Base-by-base conservation (phyloP, 2,113 vertebrate species). In the Corvus cornix region DNA sequence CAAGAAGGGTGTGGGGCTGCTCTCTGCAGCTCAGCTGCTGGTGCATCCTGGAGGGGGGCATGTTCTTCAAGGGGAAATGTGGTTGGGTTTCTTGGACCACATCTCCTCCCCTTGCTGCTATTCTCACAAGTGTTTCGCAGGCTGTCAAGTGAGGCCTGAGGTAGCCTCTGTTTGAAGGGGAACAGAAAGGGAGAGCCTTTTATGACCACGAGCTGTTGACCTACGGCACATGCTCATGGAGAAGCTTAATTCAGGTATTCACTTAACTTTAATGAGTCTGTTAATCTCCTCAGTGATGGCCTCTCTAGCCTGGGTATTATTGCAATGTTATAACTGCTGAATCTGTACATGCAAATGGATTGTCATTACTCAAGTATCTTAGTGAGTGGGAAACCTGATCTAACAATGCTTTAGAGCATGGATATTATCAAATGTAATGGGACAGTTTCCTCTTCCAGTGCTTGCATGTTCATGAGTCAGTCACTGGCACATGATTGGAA, bases 241-340 rank as follows among this genome's bases (percentile, higher is more conserved):
- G 83, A 92, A 95, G 30, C 60, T 94, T 60, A 90, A 28, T 84
- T 93, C 88, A 94, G 90, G 80, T 95, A 87, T 83, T 84, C 41
- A 27, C 56, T 70, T 52, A 70, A 55, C 33, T 93, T 92, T 87
- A 41, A 30, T 48, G 35, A 48, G 21, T 62, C 53, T 55, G 9
- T 77, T 79, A 9, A 66, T 86, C 12, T 86, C 31, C 21, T 92
- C 27, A 24, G 85, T n/a, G 48, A 17, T 84, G 48, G 35, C 39
- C 27, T 74, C 27, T 90, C 27, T 76, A 56, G 49, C 14, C 22
- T 92, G 37, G 39, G 14, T 78, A 6, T 70, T 13, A 11, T 49
- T 73, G 28, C 35, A 48, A 0, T 30, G 8, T 51, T 76, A 13
- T 10, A 77, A 41, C 33, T 74, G 48, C 43, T 43, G 35, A 69